Evolutionary conservation across 2,113 vertebrate species (phyloP).

Genomic region (Cranoglanis bouderius): DNA sequence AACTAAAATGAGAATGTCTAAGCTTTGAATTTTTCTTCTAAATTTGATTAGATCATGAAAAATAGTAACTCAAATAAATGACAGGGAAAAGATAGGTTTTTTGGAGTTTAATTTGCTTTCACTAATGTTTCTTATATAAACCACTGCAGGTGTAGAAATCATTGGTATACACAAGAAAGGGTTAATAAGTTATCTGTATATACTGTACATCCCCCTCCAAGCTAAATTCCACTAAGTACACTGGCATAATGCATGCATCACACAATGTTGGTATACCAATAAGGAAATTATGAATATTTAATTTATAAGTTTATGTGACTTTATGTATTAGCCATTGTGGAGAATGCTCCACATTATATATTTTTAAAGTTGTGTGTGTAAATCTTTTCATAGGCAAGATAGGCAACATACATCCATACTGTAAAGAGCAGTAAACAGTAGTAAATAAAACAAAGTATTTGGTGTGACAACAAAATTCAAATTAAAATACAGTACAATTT

Average conservation of each 20-base stretch:
- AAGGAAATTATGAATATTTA: background rate
- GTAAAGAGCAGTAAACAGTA: no score
- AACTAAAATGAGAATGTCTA: background rate
- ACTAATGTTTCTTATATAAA: background rate
- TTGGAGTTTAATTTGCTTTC: background rate
- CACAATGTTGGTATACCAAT: background rate
- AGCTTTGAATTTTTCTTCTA: background rate
- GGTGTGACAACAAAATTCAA: no score
- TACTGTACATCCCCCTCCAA: background rate
- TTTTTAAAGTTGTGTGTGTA: background rate
- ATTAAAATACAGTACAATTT: no score
- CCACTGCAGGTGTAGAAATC: background rate
- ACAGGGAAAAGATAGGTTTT: background rate
- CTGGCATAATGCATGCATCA: background rate
- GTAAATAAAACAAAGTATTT: no score
- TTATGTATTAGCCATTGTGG: background rate
- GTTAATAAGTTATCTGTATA: background rate
- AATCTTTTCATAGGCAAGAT: background rate
- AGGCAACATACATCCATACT: no score
- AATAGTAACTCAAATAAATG: background rate
- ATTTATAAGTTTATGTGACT: background rate
- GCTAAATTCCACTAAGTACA: background rate
- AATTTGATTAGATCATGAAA: background rate
- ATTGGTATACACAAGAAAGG: background rate
- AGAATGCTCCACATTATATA: background rate